Conservation (phyloP, 1,140 invertebrate species). For the Plodia interpunctella region DNA sequence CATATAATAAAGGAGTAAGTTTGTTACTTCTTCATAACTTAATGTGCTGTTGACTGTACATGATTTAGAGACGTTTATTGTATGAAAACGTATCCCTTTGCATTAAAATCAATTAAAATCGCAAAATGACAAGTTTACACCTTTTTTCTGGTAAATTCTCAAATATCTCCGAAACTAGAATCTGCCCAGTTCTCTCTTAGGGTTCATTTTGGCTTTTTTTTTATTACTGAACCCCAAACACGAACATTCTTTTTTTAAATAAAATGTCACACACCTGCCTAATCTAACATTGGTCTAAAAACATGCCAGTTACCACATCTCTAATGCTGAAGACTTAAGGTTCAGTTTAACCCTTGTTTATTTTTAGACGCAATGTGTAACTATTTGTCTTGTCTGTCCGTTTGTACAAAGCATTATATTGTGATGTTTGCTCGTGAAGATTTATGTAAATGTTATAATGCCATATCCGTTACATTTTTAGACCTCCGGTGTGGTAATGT, state of each 20-base stretch:
- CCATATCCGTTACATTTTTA: not conserved
- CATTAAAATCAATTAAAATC: no score
- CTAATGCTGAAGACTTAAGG: not conserved
- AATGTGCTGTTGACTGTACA: no score
- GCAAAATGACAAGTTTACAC: no score
- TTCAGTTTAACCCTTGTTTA: not conserved
- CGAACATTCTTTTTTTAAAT: not conserved
- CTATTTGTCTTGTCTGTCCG: conserved; percentile 1
- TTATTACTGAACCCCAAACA: not conserved
- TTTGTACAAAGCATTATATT: not conserved
- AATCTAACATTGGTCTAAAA: not conserved
- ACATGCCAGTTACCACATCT: not conserved
- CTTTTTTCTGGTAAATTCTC: no score
- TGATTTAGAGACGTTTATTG: no score
- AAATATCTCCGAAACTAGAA: no score
- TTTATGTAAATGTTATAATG: not conserved
- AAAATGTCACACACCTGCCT: conserved; percentile 2
- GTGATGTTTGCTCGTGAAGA: not conserved
- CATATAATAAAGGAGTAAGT: no score
- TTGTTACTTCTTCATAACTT: no score
- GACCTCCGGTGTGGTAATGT: not conserved
- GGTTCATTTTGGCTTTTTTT: no score
- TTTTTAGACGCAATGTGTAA: not conserved
- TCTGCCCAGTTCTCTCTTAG: no score
- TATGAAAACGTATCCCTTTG: no score